Conservation (phyloP, 2,113 vertebrate species). For the Corythoichthys haematopterus region DNA sequence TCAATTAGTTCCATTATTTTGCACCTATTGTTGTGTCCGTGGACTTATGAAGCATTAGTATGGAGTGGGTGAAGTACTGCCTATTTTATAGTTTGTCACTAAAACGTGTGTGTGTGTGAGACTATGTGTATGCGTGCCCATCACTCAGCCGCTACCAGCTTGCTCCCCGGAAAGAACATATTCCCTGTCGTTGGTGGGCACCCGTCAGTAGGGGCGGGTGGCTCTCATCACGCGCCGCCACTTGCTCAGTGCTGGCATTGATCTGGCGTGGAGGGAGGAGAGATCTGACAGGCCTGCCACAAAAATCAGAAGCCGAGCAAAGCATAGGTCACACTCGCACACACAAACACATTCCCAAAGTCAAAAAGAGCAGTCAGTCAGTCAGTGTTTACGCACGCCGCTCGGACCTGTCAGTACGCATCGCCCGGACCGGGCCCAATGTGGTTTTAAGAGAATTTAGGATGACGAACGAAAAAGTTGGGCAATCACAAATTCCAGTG, state of each 20-base stretch:
- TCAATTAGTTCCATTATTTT: not conserved
- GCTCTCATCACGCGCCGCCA: constrained; percentile 68
- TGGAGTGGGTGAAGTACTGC: not conserved
- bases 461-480: constrained; percentile 2
- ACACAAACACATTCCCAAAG: constrained; percentile 59
- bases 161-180: constrained; percentile 92
- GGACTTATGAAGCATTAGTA: not conserved
- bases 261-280: constrained; percentile 70
- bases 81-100: constrained; percentile 10
- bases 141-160: constrained; percentile 83
- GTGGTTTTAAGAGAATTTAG: constrained; percentile 35
- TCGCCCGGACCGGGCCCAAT: constrained; percentile 39
- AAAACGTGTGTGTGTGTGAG: not conserved
- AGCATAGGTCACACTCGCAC: constrained; percentile 18
- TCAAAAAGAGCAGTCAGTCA: constrained; percentile 95
- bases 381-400: constrained; percentile 76
- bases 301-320: constrained; percentile 86
- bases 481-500: constrained; percentile 10
- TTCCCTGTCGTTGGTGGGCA: constrained; percentile 86
- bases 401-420: constrained; percentile 64
- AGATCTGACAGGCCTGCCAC: constrained; percentile 96
- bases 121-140: constrained; percentile 47
- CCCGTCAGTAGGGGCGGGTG: constrained; percentile 81
- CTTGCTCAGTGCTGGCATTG: constrained; percentile 77
- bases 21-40: not conserved